Evolutionary conservation across 2,113 vertebrate genomes (phyloP).

Genomic region (Dipodomys spectabilis): DNA sequence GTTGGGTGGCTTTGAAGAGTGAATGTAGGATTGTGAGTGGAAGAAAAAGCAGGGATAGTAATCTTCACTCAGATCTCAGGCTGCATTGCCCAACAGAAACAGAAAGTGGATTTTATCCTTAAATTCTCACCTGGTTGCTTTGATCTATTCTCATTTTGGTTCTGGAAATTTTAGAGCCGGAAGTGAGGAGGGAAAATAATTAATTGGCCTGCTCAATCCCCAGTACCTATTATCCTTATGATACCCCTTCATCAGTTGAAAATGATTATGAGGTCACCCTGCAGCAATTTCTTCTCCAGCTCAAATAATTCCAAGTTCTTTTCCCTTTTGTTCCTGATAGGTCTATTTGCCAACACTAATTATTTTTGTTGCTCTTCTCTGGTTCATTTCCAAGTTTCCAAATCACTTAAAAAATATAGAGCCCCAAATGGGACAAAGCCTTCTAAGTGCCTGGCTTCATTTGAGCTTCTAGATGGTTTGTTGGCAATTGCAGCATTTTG

Average conservation of each 20-base stretch:
- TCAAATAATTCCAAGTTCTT: conserved; percentile 72
- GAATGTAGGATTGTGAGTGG: background rate
- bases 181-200: conserved; percentile 44
- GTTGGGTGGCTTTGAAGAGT: background rate
- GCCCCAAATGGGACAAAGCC: conserved; percentile 56
- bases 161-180: conserved; percentile 37
- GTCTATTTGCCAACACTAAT: conserved; percentile 76
- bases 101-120: background rate
- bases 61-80: background rate
- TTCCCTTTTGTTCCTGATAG: conserved; percentile 68
- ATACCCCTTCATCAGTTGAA: conserved; percentile 42
- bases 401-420: conserved; percentile 75
- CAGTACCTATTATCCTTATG: conserved; percentile 58
- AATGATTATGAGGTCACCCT: conserved; percentile 76
- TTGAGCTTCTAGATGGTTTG: conserved; percentile 35
- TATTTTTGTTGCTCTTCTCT: conserved; percentile 74
- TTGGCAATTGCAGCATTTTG: conserved; percentile 41
- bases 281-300: conserved; percentile 65
- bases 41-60: background rate
- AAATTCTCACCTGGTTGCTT: background rate
- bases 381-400: conserved; percentile 73
- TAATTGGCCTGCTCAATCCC: background rate
- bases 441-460: conserved; percentile 52
- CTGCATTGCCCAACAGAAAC: background rate
- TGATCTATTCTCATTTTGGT: background rate